Base-by-base conservation (phyloP, 2,797 vertebrate genomes). In the Alfaro cultratus region DNA sequence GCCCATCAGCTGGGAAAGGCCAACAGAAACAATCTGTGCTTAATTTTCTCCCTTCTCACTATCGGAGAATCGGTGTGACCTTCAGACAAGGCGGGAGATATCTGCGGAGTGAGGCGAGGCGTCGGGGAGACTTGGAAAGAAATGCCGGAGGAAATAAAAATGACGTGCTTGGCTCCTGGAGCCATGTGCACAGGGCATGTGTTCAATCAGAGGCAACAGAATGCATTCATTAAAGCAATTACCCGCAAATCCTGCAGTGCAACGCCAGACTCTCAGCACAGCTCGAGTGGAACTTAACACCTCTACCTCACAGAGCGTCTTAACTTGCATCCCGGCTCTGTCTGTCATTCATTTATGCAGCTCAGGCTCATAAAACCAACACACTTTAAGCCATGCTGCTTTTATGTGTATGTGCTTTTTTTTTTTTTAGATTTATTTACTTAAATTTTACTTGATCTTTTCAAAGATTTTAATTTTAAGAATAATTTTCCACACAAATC, bases 201-300 rank as follows among this genome's bases (percentile, higher is more conserved):
- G 82, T 93, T 94, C 91, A 94, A 92, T 95, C 92, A 93, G 87
- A 91, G 82, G 85, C 85, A 94, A 91, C 93, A 95, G 86, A 93
- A 94, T 88, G 88, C 91, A 90, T 93, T 94, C 91, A 94, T 95
- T 95, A 93, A 91, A 90, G 81, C 93, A 94, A 95, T 95, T 95
- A 94, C 87, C 34, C 41, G 82, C 85, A 88, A 91, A 92, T 94
- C 90, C 93, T 90, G 88, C 87, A 84, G 93, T 75, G 76, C 83
- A 41, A 71, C 80, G 87, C 84, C 90, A 87, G 80, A 76, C 87
- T 92, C 86, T 92, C 92, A 94, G 94, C 93, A 90, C 47, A 73
- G 85, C 84, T 84, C 73, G 36, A 86, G 80, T 81, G 82, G 79
- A 86, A 87, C 87, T 89, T 89, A 87, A 85, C 88, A 87, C 83